Evolutionary conservation across 2,113 vertebrate genomes (phyloP).

Genomic region (Larimichthys polyactis): DNA sequence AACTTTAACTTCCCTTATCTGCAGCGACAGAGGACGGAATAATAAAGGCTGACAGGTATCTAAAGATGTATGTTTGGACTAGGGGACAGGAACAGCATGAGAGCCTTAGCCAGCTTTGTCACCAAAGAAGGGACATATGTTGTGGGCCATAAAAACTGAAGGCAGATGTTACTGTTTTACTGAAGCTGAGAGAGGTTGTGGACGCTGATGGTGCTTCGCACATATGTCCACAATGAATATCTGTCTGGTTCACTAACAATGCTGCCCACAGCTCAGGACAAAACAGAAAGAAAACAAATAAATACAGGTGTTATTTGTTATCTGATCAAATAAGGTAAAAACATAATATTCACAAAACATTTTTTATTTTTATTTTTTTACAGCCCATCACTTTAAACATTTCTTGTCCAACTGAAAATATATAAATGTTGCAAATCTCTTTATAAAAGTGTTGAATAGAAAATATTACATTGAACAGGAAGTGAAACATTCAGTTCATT

Average conservation of each 20-base stretch:
- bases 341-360: conserved; percentile 14
- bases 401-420: background rate
- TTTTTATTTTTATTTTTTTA: background rate
- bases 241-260: conserved; percentile 70
- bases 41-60: conserved; percentile 85
- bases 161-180: conserved; percentile 84
- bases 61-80: conserved; percentile 84
- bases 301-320: conserved; percentile 46
- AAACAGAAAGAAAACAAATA: conserved; percentile 12
- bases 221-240: conserved; percentile 77
- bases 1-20: conserved; percentile 86
- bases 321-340: conserved; percentile 14
- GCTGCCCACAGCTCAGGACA: conserved; percentile 41
- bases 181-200: conserved; percentile 77
- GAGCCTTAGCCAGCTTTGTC: conserved; percentile 80
- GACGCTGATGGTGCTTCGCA: conserved; percentile 72
- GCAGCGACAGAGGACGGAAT: conserved; percentile 79
- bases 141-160: conserved; percentile 82
- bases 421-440: background rate
- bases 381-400: background rate
- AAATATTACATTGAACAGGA: background rate
- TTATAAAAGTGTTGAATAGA: background rate
- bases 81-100: conserved; percentile 76
- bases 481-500: background rate
- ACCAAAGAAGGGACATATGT: conserved; percentile 80